Evolutionary conservation across 2,797 vertebrate genomes (phyloP), one percentile per base, ranked within the genome.

Genomic region (Sebastes cheni): DNA sequence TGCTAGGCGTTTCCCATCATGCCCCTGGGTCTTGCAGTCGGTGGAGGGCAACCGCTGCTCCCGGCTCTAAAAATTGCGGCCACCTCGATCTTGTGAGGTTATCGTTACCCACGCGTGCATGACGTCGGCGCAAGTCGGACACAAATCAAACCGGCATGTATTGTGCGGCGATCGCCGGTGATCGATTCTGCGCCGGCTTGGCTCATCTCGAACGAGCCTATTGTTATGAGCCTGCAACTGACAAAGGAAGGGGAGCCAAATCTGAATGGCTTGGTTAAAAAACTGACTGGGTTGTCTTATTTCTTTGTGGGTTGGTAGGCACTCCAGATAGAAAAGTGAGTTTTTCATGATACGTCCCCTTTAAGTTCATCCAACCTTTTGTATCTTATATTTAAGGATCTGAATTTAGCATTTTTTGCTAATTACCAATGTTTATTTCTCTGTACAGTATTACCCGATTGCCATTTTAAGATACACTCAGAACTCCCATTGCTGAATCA

Each of bases 401-500:
- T 29, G 8, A 71, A 50, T 29, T 16, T 42, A 6, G 11, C 29
- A 16, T 34, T 13, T 22, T 12, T 30, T 61, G 9, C 23, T 36
- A 18, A 39, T 67, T 1, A 78, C 36, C 5, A 27, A 29, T 65
- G 7, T 50, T 69, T 42, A 22, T 54, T 22, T 27, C 34, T 12
- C 11, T 54, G 13, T 13, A 34, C 20, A 34, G 7, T 34, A 70
- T 62, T 62, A 2, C 25, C 8, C 0, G 3, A 11, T 5, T 61
- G 58, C 46, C 23, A 62, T 30, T 62, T 39, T 14, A 54, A 36
- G 60, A 30, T 23, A 22, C 18, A 25, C 34, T 75, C 29, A 42
- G 36, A 65, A 71, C 32, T 42, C 23, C 16, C 7, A 62, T 56
- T 60, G 56, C 55, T 46, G 55, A 71, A 67, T 70, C 66, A 67